These are phyloP conservation scores for Formicarius rufipectus DNA, from an alignment of 2,113 vertebrate species.

Conservation along the genomic window DNA sequence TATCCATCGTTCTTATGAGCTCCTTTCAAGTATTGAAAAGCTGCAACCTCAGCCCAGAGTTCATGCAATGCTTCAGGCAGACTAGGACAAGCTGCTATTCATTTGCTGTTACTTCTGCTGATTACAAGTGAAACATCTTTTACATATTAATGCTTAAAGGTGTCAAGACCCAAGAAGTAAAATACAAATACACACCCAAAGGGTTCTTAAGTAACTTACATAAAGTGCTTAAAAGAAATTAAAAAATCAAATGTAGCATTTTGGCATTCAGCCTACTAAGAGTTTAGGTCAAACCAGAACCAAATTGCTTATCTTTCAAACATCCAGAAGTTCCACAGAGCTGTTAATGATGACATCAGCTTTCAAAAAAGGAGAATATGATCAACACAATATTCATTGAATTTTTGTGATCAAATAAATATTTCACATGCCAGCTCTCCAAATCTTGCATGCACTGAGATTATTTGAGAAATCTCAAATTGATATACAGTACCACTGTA, in stretches of 20 bases:
- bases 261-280: neutral
- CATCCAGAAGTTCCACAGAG: neutral
- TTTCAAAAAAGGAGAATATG: neutral
- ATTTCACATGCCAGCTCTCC: neutral
- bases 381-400: neutral
- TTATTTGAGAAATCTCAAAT: neutral
- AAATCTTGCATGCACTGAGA: neutral
- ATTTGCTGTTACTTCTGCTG: neutral
- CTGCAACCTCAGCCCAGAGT: neutral
- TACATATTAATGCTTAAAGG: neutral
- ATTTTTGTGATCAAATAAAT: neutral
- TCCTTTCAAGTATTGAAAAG: neutral
- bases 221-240: neutral
- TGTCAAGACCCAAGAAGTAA: neutral
- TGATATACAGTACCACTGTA: neutral
- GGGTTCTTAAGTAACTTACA: neutral
- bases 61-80: neutral
- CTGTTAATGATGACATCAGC: neutral
- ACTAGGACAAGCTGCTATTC: neutral
- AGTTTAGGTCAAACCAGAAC: neutral
- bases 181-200: neutral
- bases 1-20: neutral
- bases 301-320: neutral
- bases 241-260: neutral
- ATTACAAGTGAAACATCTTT: neutral